Evolutionary conservation across 2,797 vertebrate genomes (phyloP).

Genomic region (Chaetodon trifasciatus): DNA sequence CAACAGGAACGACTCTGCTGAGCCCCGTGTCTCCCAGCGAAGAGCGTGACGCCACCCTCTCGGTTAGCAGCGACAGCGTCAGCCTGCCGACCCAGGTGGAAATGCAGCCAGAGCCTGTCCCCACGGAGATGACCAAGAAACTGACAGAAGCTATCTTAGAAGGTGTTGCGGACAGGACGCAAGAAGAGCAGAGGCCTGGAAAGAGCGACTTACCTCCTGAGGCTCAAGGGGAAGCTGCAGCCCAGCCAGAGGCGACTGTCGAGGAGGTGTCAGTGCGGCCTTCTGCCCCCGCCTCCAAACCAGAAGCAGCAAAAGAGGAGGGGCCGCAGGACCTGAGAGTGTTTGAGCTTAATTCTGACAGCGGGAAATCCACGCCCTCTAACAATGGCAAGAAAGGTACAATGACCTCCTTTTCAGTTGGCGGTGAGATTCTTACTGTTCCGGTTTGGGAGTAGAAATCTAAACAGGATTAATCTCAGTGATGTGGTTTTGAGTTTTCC

Average conservation of each 20-base stretch:
- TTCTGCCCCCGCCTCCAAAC: slow-evolving; percentile 77
- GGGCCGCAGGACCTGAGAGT: slow-evolving; percentile 93
- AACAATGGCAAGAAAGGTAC: slow-evolving; percentile 99
- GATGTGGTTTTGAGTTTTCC: slow-evolving; percentile 22
- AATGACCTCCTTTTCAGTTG: background rate
- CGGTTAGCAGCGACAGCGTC: slow-evolving; percentile 93
- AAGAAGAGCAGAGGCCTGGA: slow-evolving; percentile 65
- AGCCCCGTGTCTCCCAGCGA: slow-evolving; percentile 74
- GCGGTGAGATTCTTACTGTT: slow-evolving; percentile 6
- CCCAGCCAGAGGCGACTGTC: slow-evolving; percentile 39
- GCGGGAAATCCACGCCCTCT: slow-evolving; percentile 97
- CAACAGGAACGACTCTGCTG: slow-evolving; percentile 42
- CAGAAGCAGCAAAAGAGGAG: slow-evolving; percentile 88
- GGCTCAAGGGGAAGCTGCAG: slow-evolving; percentile 45
- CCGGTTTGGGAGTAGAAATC: background rate
- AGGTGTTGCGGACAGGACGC: slow-evolving; percentile 71
- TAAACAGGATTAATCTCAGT: slow-evolving; percentile 32
- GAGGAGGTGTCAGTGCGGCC: slow-evolving; percentile 42
- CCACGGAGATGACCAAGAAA: slow-evolving; percentile 79
- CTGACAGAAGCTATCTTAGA: slow-evolving; percentile 85
- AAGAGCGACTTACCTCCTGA: slow-evolving; percentile 53
- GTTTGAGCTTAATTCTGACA: slow-evolving; percentile 98
- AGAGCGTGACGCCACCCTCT: slow-evolving; percentile 86
- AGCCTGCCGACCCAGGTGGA: slow-evolving; percentile 93
- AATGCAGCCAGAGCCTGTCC: slow-evolving; percentile 68